phyloP scores from a whole-genome alignment of 2,113 vertebrate genomes.

The Plecturocebus donacophilus region DNA sequence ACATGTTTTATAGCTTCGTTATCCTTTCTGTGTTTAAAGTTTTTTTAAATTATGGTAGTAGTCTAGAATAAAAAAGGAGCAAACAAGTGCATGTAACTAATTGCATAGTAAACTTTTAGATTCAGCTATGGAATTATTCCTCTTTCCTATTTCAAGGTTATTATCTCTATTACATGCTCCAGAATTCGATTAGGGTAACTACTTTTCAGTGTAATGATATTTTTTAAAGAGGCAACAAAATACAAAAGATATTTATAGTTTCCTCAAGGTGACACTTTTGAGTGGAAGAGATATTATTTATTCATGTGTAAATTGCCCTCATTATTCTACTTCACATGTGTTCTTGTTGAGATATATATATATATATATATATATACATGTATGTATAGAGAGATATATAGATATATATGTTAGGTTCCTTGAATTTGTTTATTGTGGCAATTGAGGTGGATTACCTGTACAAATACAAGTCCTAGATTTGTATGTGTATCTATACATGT shows the following conservation, averaged over 20 bases:
- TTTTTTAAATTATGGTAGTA: not conserved
- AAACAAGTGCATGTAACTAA: not conserved
- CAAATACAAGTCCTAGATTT: not conserved
- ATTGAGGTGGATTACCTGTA: not conserved
- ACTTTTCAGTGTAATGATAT: not conserved
- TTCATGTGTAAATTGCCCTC: not conserved
- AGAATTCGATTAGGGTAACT: not conserved
- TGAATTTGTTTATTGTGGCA: not conserved
- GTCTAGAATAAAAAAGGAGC: conserved; percentile 35
- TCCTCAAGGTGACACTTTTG: not conserved
- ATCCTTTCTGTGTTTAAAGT: not conserved
- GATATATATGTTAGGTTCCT: not conserved
- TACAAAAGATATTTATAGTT: not conserved
- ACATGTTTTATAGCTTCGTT: conserved; percentile 17
- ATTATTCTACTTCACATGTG: not conserved
- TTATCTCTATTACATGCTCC: conserved; percentile 16
- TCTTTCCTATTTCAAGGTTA: conserved; percentile 21
- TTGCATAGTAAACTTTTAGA: conserved; percentile 46
- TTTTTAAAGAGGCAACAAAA: conserved; percentile 15
- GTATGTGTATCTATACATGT: no score
- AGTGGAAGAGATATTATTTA: not conserved
- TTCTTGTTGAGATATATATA: not conserved
- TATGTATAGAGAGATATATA: no score
- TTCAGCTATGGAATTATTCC: conserved; percentile 32
- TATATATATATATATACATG: no score